These are phyloP conservation scores for Eupithecia inturbata DNA, from an alignment of 2,888 invertebrate genomes.

Conservation along the genomic window DNA sequence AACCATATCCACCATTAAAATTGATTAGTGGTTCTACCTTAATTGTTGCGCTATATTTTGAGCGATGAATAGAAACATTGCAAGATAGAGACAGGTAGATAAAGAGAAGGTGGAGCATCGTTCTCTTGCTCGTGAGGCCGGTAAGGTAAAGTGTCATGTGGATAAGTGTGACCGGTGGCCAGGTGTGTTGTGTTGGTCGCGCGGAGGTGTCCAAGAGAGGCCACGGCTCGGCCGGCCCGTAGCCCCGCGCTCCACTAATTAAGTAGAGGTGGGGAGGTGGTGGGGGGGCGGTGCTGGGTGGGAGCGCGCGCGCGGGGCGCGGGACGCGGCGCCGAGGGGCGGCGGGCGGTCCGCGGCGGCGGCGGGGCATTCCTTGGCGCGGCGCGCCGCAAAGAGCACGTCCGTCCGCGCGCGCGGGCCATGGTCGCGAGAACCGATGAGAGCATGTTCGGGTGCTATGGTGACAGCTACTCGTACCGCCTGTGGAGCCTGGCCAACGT, in stretches of 20 bases:
- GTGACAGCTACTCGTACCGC: slow-evolving; percentile 90
- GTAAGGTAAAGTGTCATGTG: slow-evolving; percentile 11
- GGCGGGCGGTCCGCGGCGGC: slow-evolving; percentile 64
- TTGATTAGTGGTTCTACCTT: background rate
- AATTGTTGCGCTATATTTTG: background rate
- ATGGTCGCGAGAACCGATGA: slow-evolving; percentile 92
- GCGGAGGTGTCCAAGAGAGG: background rate
- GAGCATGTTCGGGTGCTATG: slow-evolving; percentile 90
- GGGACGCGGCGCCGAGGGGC: slow-evolving; percentile 53
- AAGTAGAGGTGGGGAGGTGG: slow-evolving; percentile 70
- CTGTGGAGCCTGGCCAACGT: slow-evolving; percentile 91
- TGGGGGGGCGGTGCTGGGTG: slow-evolving; percentile 51
- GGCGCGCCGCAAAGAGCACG: slow-evolving; percentile 75
- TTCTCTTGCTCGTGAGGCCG: background rate
- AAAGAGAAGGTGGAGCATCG: slow-evolving; percentile 70
- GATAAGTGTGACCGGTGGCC: background rate
- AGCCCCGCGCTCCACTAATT: slow-evolving; percentile 65
- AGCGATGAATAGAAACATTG: slow-evolving; percentile 31
- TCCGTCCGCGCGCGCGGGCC: slow-evolving; percentile 85
- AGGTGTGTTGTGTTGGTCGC: background rate
- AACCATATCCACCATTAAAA: background rate
- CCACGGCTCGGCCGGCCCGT: background rate
- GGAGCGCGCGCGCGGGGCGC: slow-evolving; percentile 45
- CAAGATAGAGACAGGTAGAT: slow-evolving; percentile 74
- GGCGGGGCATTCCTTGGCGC: slow-evolving; percentile 77